Evolutionary conservation across 2,113 vertebrate genomes (phyloP), one percentile per base, ranked within the genome.

Genomic region (Symphodus melops): DNA sequence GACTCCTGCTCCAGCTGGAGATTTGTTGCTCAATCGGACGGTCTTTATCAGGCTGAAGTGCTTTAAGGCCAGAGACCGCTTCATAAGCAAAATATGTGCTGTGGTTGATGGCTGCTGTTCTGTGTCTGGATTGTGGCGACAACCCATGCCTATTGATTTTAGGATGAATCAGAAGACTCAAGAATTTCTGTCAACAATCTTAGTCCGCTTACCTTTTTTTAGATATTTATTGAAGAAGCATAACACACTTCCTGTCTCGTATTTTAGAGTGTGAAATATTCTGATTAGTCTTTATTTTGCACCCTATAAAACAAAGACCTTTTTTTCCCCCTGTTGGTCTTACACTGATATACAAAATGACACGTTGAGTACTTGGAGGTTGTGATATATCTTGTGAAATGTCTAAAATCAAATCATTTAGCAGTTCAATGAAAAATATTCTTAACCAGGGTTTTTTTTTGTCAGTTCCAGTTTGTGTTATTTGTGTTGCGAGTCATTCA

Each of bases 11-110:
- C 42, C 75, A 54, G 87, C 79, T 77, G 78, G 74, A 66, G 60
- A 75, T 84, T 69, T 79, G 82, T 71, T 68, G 60, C 81, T 81
- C 70, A 82, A 0, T 71, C 39, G 25, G 73, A 60, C 58, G 2
- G 69, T 76, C 68, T 72, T 86, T 88, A 84, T 89, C 85, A 68
- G 79, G 54, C 65, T 75, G 60, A 86, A 84, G 76, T 73, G 71
- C 59, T 63, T 56, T 14, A 39, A 46, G 62, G 49, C 33, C 57
- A 72, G 17, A 76, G 52, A 68, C 42, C 7, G 77, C 68, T 72
- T 74, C 68, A 75, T 52, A 56, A 64, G 71, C 81, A 62, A 33
- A 85, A 75, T 56, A 59, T 66, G 54, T 77, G 23, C 65, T 62
- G 36, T 53, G 64, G 63, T 28, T 64, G 33, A 83, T 61, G 48